These are phyloP conservation scores for Spodoptera picta DNA, from an alignment of 2,888 invertebrate species.

Conservation along the genomic window DNA sequence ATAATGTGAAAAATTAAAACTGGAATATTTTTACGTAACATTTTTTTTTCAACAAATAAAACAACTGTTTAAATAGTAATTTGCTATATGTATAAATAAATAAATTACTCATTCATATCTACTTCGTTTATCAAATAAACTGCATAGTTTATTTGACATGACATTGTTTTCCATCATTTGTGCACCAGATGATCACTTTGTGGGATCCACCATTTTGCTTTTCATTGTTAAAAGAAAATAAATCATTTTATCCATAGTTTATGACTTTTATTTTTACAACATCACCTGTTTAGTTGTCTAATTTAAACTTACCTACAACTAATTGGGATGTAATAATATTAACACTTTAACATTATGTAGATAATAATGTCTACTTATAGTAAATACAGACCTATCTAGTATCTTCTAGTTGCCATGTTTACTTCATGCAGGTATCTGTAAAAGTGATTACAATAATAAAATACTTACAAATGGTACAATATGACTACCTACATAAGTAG, in stretches of 20 bases:
- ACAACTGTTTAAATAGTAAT: constrained; percentile 23
- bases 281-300: background rate
- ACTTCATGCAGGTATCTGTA: constrained; percentile 68
- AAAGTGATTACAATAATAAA: constrained; percentile 37
- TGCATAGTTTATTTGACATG: too few species aligned
- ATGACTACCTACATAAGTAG: background rate
- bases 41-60: constrained; percentile 14
- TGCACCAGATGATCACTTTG: too few species aligned
- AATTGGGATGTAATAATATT: too few species aligned
- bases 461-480: background rate
- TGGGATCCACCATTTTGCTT: background rate
- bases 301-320: too few species aligned
- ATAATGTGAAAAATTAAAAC: constrained; percentile 9
- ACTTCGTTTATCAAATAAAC: too few species aligned
- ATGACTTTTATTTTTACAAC: constrained; percentile 9
- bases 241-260: constrained; percentile 10
- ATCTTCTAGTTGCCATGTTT: constrained; percentile 4
- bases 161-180: too few species aligned
- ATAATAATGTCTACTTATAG: too few species aligned
- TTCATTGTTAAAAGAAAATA: constrained; percentile 12
- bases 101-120: background rate
- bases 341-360: too few species aligned
- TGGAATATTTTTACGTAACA: constrained; percentile 21
- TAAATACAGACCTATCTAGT: too few species aligned
- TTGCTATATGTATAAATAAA: too few species aligned